These are phyloP conservation scores for Ictalurus punctatus DNA, from an alignment of 2,113 vertebrate genomes.

Conservation along the genomic window DNA sequence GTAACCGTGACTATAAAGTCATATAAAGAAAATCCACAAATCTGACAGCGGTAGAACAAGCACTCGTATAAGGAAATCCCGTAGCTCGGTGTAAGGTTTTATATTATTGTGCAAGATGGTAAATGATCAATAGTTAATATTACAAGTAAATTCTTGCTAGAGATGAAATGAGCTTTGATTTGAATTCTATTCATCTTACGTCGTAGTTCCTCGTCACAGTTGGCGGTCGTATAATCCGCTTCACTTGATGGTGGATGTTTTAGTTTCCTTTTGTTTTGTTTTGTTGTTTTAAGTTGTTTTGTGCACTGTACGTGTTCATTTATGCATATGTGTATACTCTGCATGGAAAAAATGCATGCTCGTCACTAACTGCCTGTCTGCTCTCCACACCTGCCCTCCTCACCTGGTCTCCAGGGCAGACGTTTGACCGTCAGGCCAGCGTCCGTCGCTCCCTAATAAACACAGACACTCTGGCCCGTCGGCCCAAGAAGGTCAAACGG, in stretches of 20 bases:
- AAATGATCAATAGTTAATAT: neutral
- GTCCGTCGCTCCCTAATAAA: conserved; percentile 97
- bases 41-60: neutral
- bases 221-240: neutral
- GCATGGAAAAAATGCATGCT: conserved; percentile 45
- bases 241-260: no score
- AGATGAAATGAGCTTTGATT: neutral
- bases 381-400: conserved; percentile 76
- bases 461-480: conserved; percentile 96
- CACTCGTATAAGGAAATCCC: neutral
- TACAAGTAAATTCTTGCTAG: neutral
- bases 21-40: neutral
- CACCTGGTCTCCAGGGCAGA: conserved; percentile 89
- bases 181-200: neutral
- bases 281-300: conserved; percentile 14
- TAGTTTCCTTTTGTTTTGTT: neutral
- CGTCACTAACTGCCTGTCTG: conserved; percentile 48
- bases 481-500: conserved; percentile 99
- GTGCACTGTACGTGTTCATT: conserved; percentile 16
- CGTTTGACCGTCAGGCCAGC: conserved; percentile 98
- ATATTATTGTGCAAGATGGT: neutral
- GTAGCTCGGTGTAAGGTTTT: neutral
- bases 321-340: conserved; percentile 23
- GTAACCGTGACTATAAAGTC: neutral
- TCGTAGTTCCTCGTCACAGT: neutral